These are phyloP conservation scores for Scomber japonicus DNA, from an alignment of 2,113 vertebrate species.

Conservation along the genomic window DNA sequence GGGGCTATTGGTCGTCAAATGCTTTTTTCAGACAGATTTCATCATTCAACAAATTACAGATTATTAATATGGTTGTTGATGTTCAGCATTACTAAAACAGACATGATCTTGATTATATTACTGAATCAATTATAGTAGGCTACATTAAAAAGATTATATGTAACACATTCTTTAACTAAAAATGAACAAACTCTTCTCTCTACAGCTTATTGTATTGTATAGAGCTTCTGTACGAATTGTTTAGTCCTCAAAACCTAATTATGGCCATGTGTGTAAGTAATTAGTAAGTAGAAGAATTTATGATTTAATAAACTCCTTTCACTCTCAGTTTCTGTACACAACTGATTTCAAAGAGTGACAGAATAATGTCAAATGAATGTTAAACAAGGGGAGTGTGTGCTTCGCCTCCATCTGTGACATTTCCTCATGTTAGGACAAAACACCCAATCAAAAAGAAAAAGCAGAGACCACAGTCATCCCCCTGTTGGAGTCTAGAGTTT, in stretches of 20 bases:
- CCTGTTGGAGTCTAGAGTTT: constrained; percentile 46
- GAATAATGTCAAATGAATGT: neutral
- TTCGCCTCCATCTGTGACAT: neutral
- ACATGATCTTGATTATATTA: neutral
- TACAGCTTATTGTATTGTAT: neutral
- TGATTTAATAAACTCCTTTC: too few relatives aligned
- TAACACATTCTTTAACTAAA: neutral
- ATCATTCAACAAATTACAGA: neutral
- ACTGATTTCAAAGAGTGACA: too few relatives aligned
- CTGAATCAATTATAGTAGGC: constrained; percentile 2
- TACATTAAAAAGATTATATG: neutral
- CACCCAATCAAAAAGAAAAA: neutral
- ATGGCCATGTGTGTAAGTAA: too few relatives aligned
- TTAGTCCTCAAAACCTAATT: too few relatives aligned
- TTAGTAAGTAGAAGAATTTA: too few relatives aligned
- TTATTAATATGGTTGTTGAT: constrained; percentile 11
- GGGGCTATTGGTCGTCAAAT: neutral
- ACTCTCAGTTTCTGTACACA: too few relatives aligned
- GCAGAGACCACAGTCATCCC: neutral
- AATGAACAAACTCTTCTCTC: neutral
- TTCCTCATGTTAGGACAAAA: constrained; percentile 3
- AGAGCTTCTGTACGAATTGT: neutral
- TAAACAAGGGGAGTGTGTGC: neutral
- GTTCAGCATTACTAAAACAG: constrained; percentile 19
- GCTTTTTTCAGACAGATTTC: constrained; percentile 11